Conservation (phyloP, 1,140 invertebrate genomes). For the Drosophila leontia region DNA sequence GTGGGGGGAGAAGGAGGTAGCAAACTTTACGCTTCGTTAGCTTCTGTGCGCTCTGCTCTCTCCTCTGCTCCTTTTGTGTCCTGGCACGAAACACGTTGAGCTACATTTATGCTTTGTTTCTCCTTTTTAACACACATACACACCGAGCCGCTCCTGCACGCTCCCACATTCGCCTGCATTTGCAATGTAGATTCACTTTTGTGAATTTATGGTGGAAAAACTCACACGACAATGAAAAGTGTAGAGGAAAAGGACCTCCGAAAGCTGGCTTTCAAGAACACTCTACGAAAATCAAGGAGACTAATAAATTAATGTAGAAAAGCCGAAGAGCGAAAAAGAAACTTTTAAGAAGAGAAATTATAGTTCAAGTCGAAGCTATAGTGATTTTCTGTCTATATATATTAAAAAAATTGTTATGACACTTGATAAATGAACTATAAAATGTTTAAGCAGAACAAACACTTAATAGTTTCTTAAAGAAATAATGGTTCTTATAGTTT, state of each 20-base stretch:
- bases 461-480: too few species aligned
- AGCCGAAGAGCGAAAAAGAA: not conserved
- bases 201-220: conserved; percentile 73
- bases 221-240: conserved; percentile 54
- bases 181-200: conserved; percentile 81
- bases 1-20: conserved; percentile 48
- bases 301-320: conserved; percentile 13
- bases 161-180: conserved; percentile 61
- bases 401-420: not conserved
- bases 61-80: conserved; percentile 48
- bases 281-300: conserved; percentile 13
- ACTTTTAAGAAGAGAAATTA: not conserved
- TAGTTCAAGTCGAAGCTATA: not conserved
- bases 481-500: too few species aligned
- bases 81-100: conserved; percentile 65
- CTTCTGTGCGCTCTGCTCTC: conserved; percentile 53
- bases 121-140: conserved; percentile 29
- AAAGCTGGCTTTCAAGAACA: conserved; percentile 17
- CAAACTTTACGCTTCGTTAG: conserved; percentile 82
- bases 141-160: conserved; percentile 4
- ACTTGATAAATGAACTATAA: not conserved
- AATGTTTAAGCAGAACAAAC: not conserved
- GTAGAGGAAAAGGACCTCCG: conserved; percentile 1
- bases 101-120: conserved; percentile 80
- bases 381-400: not conserved